Percentiles rank a stretch among this genome's conserved stretches.
Conservation (phyloP, 2,888 invertebrate species). For the Trichogramma evanescens region DNA sequence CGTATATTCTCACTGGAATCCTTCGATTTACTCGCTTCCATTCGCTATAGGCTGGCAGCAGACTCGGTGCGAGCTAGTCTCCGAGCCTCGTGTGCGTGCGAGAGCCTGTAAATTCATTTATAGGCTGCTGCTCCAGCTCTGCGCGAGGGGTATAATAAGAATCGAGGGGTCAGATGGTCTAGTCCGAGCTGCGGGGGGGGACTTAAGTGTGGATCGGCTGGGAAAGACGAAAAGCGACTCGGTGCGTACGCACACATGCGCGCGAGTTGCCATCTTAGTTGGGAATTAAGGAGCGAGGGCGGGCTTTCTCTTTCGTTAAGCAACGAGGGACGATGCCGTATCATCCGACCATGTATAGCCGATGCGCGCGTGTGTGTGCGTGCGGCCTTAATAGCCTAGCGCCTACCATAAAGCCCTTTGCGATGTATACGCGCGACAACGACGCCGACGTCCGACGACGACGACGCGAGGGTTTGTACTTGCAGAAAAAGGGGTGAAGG, state of each 20-base stretch:
- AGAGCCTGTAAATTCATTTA: not conserved
- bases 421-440: too few relatives aligned
- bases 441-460: too few relatives aligned
- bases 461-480: too few relatives aligned
- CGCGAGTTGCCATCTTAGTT: conserved; percentile 42
- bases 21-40: conserved; percentile 26
- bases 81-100: not conserved
- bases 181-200: not conserved
- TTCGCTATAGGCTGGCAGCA: not conserved
- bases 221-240: conserved; percentile 20
- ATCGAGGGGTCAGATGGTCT: not conserved
- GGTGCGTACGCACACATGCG: too few relatives aligned
- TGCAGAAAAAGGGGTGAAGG: too few relatives aligned
- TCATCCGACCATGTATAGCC: not conserved
- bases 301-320: conserved; percentile 20
- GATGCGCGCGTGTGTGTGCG: not conserved
- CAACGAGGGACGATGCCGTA: not conserved
- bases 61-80: conserved; percentile 6
- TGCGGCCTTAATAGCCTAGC: too few relatives aligned
- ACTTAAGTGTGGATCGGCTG: conserved; percentile 12
- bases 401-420: too few relatives aligned
- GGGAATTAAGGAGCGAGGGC: conserved; percentile 44
- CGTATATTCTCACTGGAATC: too few relatives aligned
- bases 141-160: not conserved
- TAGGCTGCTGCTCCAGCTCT: not conserved